Percentiles rank a stretch among this genome's conserved stretches.
These are phyloP conservation scores for Notiomystis cincta DNA, from an alignment of 2,113 vertebrate species.

Conservation along the genomic window DNA sequence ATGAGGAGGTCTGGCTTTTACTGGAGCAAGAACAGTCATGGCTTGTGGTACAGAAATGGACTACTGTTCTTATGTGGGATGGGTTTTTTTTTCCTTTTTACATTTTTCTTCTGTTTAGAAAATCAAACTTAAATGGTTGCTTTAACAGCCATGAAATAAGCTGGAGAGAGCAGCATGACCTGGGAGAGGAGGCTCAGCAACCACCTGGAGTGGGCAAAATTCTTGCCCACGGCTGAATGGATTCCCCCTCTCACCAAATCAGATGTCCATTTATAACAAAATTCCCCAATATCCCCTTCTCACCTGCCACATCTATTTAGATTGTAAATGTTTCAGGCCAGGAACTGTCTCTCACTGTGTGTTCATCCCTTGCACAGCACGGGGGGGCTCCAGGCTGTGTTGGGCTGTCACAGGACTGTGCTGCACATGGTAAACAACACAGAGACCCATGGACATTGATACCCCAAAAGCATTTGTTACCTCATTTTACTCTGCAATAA, in stretches of 20 bases:
- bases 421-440: neutral
- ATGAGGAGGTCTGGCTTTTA: slow-evolving; percentile 30
- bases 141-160: neutral
- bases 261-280: neutral
- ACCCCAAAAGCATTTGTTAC: neutral
- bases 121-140: neutral
- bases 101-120: neutral
- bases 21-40: slow-evolving; percentile 4
- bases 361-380: neutral
- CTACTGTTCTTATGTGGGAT: neutral
- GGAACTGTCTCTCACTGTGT: neutral
- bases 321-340: neutral
- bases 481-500: neutral
- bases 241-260: neutral
- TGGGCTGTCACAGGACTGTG: neutral
- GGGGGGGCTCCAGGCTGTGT: neutral
- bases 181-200: neutral
- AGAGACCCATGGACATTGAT: neutral
- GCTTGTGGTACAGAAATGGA: neutral
- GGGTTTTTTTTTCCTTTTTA: neutral
- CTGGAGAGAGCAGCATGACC: neutral
- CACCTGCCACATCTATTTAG: slow-evolving; percentile 15
- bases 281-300: neutral
- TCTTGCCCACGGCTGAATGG: neutral
- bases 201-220: neutral